Conservation (phyloP, 2,113 vertebrate genomes). For the Semnornis frantzii region DNA sequence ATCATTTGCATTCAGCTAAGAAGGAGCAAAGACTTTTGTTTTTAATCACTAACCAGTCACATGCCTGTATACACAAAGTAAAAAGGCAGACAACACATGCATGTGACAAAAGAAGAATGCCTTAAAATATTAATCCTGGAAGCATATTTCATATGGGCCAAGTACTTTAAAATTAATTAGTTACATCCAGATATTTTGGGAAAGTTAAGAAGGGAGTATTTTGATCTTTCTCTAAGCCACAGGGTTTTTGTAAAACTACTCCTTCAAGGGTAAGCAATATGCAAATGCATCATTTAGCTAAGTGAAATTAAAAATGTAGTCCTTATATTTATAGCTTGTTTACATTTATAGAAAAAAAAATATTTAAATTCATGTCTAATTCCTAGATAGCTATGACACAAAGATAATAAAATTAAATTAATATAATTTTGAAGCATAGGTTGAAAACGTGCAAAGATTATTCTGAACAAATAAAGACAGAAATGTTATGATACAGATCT, state of each 20-base stretch:
- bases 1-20: not conserved
- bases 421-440: not conserved
- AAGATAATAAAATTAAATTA: not conserved
- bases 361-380: not conserved
- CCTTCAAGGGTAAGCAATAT: not conserved
- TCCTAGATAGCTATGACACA: not conserved
- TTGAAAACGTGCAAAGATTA: not conserved
- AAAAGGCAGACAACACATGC: constrained; percentile 8
- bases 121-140: not conserved
- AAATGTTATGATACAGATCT: not conserved
- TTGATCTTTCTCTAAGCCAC: not conserved
- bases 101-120: not conserved
- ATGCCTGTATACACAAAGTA: not conserved
- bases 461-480: not conserved
- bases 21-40: not conserved
- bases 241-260: not conserved
- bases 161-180: not conserved
- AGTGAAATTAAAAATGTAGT: not conserved
- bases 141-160: not conserved
- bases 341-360: not conserved
- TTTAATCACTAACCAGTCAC: not conserved
- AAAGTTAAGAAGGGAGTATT: not conserved
- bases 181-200: not conserved
- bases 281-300: not conserved
- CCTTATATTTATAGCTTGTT: not conserved